Conservation (phyloP, 2,888 invertebrate genomes). For the Cancer borealis region DNA sequence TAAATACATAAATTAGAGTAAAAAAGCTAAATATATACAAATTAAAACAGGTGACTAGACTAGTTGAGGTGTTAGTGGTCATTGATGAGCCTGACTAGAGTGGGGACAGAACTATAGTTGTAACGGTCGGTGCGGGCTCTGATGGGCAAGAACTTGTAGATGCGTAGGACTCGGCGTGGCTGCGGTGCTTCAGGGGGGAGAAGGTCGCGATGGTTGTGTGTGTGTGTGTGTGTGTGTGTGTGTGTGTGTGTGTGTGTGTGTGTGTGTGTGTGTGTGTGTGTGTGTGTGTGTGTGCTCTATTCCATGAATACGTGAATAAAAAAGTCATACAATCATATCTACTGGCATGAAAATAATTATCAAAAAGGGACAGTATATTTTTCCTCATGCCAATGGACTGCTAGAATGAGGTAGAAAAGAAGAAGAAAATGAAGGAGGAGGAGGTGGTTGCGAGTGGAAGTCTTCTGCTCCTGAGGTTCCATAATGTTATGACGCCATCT, state of each 20-base stretch:
- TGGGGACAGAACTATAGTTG: no score
- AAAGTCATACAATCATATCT: background rate
- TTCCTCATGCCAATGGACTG: background rate
- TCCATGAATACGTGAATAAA: background rate
- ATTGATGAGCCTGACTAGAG: no score
- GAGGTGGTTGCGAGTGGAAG: background rate
- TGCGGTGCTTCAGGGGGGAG: background rate
- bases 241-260: no score
- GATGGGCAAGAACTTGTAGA: no score
- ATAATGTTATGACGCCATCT: conserved; percentile 28
- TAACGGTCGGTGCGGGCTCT: no score
- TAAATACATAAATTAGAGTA: no score
- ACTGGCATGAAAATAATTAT: background rate
- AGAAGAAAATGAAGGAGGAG: background rate
- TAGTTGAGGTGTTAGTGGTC: no score
- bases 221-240: background rate
- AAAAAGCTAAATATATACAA: no score
- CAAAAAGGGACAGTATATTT: background rate
- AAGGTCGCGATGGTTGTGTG: background rate
- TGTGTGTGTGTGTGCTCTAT: conserved; percentile 10
- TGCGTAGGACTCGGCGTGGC: no score
- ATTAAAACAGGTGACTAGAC: no score
- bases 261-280: conserved; percentile 1
- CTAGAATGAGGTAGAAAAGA: background rate
- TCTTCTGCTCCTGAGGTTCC: background rate